Conservation (phyloP, 2,113 vertebrate genomes). For the Struthidea cinerea region DNA sequence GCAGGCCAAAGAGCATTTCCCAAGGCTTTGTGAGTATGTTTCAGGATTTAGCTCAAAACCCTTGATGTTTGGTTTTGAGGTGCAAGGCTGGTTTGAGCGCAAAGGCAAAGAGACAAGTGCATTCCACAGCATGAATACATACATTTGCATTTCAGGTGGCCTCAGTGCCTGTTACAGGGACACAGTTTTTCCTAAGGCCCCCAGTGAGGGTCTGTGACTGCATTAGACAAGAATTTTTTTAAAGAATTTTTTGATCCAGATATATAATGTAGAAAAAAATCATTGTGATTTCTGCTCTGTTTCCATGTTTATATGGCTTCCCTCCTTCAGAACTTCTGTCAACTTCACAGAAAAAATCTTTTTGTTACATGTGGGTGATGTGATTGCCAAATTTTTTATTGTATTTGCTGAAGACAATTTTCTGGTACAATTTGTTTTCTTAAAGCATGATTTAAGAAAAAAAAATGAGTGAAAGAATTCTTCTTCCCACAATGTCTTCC, state of each 20-base stretch:
- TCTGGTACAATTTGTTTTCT: background rate
- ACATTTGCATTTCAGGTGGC: background rate
- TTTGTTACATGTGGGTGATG: background rate
- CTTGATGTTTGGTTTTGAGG: background rate
- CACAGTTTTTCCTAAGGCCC: background rate
- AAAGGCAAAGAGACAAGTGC: background rate
- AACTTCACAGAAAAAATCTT: background rate
- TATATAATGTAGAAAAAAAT: background rate
- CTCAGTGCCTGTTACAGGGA: background rate
- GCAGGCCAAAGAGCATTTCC: background rate
- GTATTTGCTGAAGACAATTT: background rate
- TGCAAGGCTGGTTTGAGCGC: background rate
- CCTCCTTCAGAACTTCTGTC: background rate
- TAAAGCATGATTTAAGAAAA: background rate
- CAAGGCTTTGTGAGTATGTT: background rate
- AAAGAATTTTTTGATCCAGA: background rate
- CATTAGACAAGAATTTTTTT: background rate
- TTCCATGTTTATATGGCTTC: background rate
- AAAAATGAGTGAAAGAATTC: background rate
- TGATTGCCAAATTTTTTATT: background rate
- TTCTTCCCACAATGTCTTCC: background rate
- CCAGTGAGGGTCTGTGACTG: background rate
- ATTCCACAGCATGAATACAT: background rate
- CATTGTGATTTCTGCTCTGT: background rate
- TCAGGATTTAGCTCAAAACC: background rate